phyloP scores from a whole-genome alignment of 2,888 invertebrate species.

The Stenolophus ochropezus region DNA sequence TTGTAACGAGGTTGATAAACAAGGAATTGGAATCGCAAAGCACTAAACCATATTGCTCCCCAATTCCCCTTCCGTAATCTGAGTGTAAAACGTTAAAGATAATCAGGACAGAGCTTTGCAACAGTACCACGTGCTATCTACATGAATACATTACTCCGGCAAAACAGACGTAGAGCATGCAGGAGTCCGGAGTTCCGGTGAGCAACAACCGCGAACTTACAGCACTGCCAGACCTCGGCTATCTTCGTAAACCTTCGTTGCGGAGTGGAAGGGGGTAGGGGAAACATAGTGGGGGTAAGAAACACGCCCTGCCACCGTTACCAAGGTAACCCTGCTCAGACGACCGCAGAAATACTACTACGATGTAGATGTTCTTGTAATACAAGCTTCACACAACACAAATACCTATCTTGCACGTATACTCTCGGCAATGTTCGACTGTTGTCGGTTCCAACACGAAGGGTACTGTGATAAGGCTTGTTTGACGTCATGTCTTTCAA shows the following conservation, averaged over 20 bases:
- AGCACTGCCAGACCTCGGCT: conserved; percentile 30
- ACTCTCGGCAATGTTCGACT: conserved; percentile 34
- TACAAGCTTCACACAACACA: conserved; percentile 56
- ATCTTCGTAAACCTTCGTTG: conserved; percentile 49
- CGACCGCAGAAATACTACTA: conserved; percentile 72
- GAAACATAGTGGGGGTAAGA: conserved; percentile 62
- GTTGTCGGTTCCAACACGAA: conserved; percentile 12
- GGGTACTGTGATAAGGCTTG: conserved; percentile 40
- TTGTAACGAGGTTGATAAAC: not conserved
- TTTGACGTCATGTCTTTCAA: conserved; percentile 45
- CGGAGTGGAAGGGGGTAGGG: not conserved
- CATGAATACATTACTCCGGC: conserved; percentile 71
- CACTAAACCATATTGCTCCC: conserved; percentile 40
- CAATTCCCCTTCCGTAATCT: conserved; percentile 48
- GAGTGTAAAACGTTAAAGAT: conserved; percentile 70
- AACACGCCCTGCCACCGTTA: conserved; percentile 57
- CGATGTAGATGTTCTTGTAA: conserved; percentile 57
- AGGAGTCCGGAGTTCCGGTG: not conserved
- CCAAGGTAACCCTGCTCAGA: conserved; percentile 71
- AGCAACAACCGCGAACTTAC: conserved; percentile 33
- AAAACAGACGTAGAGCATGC: conserved; percentile 66
- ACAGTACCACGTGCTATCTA: conserved; percentile 69
- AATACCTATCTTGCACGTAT: conserved; percentile 47
- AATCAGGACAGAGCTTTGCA: conserved; percentile 69
- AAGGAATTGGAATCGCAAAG: conserved; percentile 8